Conservation (phyloP, 2,113 vertebrate species). For the Passer domesticus region DNA sequence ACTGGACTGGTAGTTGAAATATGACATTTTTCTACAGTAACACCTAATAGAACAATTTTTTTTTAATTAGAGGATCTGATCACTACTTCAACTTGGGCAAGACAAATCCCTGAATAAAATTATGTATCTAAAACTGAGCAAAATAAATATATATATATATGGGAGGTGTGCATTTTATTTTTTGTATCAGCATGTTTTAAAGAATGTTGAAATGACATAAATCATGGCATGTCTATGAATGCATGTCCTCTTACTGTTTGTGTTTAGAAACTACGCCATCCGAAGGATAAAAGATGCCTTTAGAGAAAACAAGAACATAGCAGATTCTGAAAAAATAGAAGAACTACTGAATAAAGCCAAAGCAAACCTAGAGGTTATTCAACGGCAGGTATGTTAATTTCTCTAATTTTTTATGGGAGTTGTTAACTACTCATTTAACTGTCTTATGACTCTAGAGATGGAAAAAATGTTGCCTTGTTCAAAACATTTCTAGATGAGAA, state of each 20-base stretch:
- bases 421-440: neutral
- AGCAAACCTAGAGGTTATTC: slow-evolving; percentile 82
- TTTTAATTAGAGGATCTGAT: neutral
- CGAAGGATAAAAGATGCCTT: slow-evolving; percentile 91
- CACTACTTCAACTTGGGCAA: neutral
- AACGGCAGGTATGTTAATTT: slow-evolving; percentile 84
- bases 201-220: neutral
- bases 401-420: neutral
- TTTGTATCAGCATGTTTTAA: neutral
- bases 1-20: neutral
- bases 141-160: neutral
- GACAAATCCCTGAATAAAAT: neutral
- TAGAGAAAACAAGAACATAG: slow-evolving; percentile 84
- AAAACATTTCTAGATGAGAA: neutral
- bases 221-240: neutral
- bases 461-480: neutral
- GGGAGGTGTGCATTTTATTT: neutral
- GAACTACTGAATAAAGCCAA: slow-evolving; percentile 81
- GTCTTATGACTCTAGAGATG: neutral
- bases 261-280: slow-evolving; percentile 86
- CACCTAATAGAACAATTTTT: neutral
- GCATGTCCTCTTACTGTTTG: neutral
- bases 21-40: neutral
- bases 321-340: slow-evolving; percentile 81
- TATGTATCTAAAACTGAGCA: neutral